Evolutionary conservation across 2,888 invertebrate genomes (phyloP).

Genomic region (Malthinus seriepunctatus): DNA sequence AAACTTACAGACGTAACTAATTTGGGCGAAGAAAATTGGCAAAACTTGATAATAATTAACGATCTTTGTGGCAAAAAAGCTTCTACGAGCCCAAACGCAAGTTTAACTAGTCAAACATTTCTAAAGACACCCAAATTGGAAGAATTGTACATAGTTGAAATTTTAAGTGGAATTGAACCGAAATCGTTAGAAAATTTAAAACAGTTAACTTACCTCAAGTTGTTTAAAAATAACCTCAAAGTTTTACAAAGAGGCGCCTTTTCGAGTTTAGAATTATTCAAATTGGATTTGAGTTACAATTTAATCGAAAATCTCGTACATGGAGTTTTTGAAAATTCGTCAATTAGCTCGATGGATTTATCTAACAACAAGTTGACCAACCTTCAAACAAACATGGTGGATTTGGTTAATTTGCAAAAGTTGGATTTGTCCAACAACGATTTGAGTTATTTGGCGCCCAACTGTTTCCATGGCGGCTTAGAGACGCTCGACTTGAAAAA

Average conservation of each 20-base stretch:
- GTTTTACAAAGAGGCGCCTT: slow-evolving; percentile 19
- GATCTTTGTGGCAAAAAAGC: slow-evolving; percentile 14
- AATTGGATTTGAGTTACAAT: slow-evolving; percentile 27
- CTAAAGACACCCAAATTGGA: slow-evolving; percentile 17
- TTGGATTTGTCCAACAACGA: slow-evolving; percentile 22
- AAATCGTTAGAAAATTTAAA: slow-evolving; percentile 21
- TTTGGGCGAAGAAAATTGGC: slow-evolving; percentile 23
- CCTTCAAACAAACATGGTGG: slow-evolving; percentile 18
- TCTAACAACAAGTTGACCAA: slow-evolving; percentile 26
- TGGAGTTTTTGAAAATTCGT: slow-evolving; percentile 19
- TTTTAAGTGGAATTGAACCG: slow-evolving; percentile 14
- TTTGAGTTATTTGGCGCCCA: slow-evolving; percentile 12
- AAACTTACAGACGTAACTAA: slow-evolving; percentile 22
- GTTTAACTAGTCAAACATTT: slow-evolving; percentile 15
- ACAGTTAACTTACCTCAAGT: slow-evolving; percentile 21
- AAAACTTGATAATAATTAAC: slow-evolving; percentile 22
- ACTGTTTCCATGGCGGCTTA: slow-evolving; percentile 24
- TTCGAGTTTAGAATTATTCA: slow-evolving; percentile 19
- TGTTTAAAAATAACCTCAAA: slow-evolving; percentile 26
- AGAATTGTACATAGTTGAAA: slow-evolving; percentile 26
- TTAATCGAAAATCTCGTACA: slow-evolving; percentile 21
- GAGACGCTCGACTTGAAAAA: slow-evolving; percentile 23
- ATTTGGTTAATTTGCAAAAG: slow-evolving; percentile 9
- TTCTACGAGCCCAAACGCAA: slow-evolving; percentile 11
- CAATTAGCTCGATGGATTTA: slow-evolving; percentile 15